Evolutionary conservation across 2,888 invertebrate species (phyloP).

Genomic region (Dicyrtoma fusca): DNA sequence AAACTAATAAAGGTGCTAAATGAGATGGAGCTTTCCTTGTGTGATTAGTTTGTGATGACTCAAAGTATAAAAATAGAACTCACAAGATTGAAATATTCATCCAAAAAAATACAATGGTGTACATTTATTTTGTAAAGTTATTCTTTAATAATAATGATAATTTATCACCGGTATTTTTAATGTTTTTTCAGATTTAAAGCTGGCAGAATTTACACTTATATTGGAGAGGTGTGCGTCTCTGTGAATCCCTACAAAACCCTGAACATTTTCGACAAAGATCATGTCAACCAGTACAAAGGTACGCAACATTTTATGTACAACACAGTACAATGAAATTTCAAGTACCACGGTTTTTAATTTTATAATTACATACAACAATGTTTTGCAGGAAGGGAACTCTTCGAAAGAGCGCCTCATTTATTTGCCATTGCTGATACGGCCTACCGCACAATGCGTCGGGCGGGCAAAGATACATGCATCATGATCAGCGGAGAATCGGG

Average conservation of each 20-base stretch:
- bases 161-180: background rate
- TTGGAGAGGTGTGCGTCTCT: constrained; percentile 96
- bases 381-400: constrained; percentile 83
- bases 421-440: constrained; percentile 97
- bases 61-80: too few species aligned
- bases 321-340: background rate
- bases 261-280: constrained; percentile 85
- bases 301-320: constrained; percentile 52
- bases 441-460: constrained; percentile 89
- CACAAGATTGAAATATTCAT: too few species aligned
- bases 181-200: constrained; percentile 75
- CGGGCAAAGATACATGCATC: constrained; percentile 91
- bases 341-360: background rate
- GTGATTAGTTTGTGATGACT: too few species aligned
- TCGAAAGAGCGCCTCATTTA: constrained; percentile 95
- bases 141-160: too few species aligned
- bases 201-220: constrained; percentile 95
- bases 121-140: too few species aligned
- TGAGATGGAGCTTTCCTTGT: too few species aligned
- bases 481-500: constrained; percentile 98
- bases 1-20: too few species aligned
- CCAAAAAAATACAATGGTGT: too few species aligned
- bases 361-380: too few species aligned
- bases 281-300: constrained; percentile 87
- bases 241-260: constrained; percentile 94